Evolutionary conservation across 2,888 invertebrate genomes (phyloP).

Genomic region (Sceliomorpha sp.): DNA sequence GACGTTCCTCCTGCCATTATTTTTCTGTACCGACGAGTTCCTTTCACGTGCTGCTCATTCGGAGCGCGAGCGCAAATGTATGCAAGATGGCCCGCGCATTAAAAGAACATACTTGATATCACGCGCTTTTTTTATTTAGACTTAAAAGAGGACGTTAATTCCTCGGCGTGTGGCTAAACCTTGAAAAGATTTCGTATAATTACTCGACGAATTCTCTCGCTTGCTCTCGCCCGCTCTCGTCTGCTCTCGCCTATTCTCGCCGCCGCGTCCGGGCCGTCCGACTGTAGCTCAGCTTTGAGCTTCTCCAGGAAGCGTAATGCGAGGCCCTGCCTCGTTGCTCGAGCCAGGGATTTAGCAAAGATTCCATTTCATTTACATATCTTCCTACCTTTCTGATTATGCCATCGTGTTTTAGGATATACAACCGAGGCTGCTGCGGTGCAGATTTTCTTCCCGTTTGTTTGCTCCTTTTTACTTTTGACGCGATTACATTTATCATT

Average conservation of each 20-base stretch:
- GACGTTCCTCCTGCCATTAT: slow-evolving; percentile 8
- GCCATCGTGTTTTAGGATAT: slow-evolving; percentile 21
- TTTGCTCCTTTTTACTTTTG: not conserved
- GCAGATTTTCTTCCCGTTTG: not conserved
- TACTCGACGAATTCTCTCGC: slow-evolving; percentile 29
- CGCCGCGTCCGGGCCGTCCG: slow-evolving; percentile 12
- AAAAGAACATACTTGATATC: slow-evolving; percentile 22
- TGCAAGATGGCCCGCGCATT: slow-evolving; percentile 3
- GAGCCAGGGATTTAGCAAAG: slow-evolving; percentile 60
- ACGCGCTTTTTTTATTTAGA: slow-evolving; percentile 29
- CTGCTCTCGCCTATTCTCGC: no score
- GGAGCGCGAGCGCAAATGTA: not conserved
- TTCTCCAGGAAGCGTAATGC: slow-evolving; percentile 27
- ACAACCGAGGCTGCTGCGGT: slow-evolving; percentile 10
- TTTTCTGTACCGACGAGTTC: not conserved
- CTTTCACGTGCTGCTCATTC: slow-evolving; percentile 22
- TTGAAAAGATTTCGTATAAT: slow-evolving; percentile 46
- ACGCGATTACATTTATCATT: not conserved
- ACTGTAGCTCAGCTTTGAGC: slow-evolving; percentile 28
- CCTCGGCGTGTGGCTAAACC: slow-evolving; percentile 21
- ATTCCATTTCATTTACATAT: slow-evolving; percentile 70
- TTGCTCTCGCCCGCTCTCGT: no score
- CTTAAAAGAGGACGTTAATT: slow-evolving; percentile 28
- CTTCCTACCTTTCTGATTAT: slow-evolving; percentile 44
- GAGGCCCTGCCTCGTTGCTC: slow-evolving; percentile 10